Evolutionary conservation across 2,888 invertebrate species (phyloP).

Genomic region (Chrysomela aeneicollis): DNA sequence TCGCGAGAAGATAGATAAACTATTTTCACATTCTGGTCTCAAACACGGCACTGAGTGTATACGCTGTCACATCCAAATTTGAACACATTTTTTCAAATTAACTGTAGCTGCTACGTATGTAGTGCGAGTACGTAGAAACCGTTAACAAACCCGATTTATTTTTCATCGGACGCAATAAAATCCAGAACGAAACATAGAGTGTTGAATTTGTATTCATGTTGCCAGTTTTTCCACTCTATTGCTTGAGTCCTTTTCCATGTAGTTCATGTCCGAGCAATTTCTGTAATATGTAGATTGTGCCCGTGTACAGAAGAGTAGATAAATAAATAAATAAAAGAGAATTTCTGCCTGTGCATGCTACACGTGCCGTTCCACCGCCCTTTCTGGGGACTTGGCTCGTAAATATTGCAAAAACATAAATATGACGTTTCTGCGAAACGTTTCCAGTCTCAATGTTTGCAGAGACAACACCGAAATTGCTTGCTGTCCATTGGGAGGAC

Average conservation of each 20-base stretch:
- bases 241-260: background rate
- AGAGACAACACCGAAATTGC: slow-evolving; percentile 30
- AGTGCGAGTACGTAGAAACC: background rate
- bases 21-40: too few relatives aligned
- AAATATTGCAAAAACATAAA: slow-evolving; percentile 8
- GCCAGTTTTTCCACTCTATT: background rate
- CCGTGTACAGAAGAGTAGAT: background rate
- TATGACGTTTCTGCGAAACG: slow-evolving; percentile 24
- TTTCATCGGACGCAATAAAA: background rate
- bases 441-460: slow-evolving; percentile 29
- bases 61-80: too few relatives aligned
- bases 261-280: background rate
- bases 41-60: too few relatives aligned
- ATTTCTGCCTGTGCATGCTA: too few relatives aligned
- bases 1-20: too few relatives aligned
- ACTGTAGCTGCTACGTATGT: too few relatives aligned
- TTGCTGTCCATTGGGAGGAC: slow-evolving; percentile 27
- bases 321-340: background rate
- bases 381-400: background rate
- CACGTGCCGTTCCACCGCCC: background rate
- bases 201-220: slow-evolving; percentile 1
- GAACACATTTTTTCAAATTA: too few relatives aligned
- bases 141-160: background rate
- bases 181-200: background rate
- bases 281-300: slow-evolving; percentile 3